Base-by-base conservation (phyloP, 2,113 vertebrate species). In the Scolopax mira region DNA sequence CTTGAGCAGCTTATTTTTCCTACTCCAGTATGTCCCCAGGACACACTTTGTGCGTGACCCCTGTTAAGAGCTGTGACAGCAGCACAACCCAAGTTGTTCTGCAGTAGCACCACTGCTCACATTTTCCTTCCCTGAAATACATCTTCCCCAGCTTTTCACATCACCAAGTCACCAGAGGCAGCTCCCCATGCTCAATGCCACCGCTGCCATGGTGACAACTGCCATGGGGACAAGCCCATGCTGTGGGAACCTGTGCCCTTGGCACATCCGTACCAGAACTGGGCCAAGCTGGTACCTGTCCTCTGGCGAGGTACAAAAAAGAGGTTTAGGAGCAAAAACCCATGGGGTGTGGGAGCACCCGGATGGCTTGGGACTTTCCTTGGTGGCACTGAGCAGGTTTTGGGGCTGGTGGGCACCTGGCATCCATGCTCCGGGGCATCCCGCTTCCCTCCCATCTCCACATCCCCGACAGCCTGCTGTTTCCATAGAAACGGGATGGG, bases 401-500 rank as follows among this genome's bases (percentile, higher is more conserved):
- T 60, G 70, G 65, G 42, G 57, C 54, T 79, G 79, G 71, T 25
- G 7, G 72, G 33, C 27, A 19, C 31, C 54, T 21, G 31, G 46
- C 57, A 49, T 58, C 71, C 64, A 13, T 19, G n/a, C 61, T 19
- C 65, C 54, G 0, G 3, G 0, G 2, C 57, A 74, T 67, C 86
- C 87, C 2, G 42, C 62, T 46, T 91, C 79, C 66, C 84, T 95
- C 62, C 35, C 6, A 8, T 1, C 33, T 61, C 62, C 14, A 3
- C 1, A 23, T 46, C 82, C 79, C 71, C 37, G 85, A 64, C 74
- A 89, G 79, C 42, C 84, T 10, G 18, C 60, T 65, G 94, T 96
- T 94, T 57, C 96, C 93, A 95, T 92, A 41, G 96, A 81, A 97
- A 97, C 18, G 0, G 69, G 82, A 81, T 16, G 65, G 57, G 44